Evolutionary conservation across 2,888 invertebrate species (phyloP).

Genomic region (Gonocerus acuteangulatus): DNA sequence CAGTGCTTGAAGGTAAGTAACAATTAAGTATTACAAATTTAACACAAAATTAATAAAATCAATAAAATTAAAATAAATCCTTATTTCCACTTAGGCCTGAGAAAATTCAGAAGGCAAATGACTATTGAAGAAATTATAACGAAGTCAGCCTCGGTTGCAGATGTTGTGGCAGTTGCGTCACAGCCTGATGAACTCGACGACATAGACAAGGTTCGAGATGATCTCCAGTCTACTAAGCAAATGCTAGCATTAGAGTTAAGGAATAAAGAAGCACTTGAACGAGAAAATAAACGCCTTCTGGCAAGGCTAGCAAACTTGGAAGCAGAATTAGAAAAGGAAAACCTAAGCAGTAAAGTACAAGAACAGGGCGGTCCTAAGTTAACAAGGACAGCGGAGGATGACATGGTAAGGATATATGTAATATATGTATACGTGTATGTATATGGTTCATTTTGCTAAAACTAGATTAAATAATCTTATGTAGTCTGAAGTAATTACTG

Average conservation of each 20-base stretch:
- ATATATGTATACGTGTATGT: too few relatives aligned
- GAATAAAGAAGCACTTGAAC: constrained; percentile 74
- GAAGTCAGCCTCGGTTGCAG: constrained; percentile 66
- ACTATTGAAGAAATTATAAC: constrained; percentile 84
- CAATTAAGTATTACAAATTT: too few relatives aligned
- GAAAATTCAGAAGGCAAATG: constrained; percentile 81
- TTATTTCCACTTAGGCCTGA: constrained; percentile 47
- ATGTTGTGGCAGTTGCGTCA: constrained; percentile 51
- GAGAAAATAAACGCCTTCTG: constrained; percentile 76
- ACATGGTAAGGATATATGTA: constrained; percentile 35
- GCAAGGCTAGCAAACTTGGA: constrained; percentile 72
- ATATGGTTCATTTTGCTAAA: neutral
- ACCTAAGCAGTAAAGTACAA: constrained; percentile 32
- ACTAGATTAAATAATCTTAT: neutral
- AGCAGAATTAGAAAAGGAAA: constrained; percentile 67
- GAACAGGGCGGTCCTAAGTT: constrained; percentile 30
- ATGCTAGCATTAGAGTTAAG: constrained; percentile 77
- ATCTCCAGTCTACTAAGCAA: constrained; percentile 85
- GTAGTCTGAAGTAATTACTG: too few relatives aligned
- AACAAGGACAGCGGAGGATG: constrained; percentile 38
- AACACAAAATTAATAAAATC: too few relatives aligned
- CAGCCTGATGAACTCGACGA: constrained; percentile 75
- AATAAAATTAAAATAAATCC: too few relatives aligned
- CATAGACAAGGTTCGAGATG: constrained; percentile 77
- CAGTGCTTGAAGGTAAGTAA: constrained; percentile 60